Percentiles rank a stretch among this genome's conserved stretches.
These are phyloP conservation scores for Cerceris ruficornis DNA, from an alignment of 2,888 invertebrate species.

Conservation along the genomic window DNA sequence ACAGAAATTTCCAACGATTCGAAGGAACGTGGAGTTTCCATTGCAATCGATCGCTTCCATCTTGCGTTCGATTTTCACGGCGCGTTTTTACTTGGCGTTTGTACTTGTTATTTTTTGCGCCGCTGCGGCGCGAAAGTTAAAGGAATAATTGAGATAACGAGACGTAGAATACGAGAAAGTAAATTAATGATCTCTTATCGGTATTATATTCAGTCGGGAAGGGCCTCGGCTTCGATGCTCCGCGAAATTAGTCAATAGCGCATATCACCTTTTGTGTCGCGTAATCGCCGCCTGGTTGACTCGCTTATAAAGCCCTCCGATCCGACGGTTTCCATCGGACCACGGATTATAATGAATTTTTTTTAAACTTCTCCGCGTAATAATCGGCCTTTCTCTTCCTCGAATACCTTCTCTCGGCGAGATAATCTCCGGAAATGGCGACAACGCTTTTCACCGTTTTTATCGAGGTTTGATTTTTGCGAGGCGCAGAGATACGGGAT, in stretches of 20 bases:
- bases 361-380: slow-evolving; percentile 19
- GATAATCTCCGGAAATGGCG: slow-evolving; percentile 11
- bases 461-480: too few species aligned
- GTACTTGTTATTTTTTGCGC: slow-evolving; percentile 3
- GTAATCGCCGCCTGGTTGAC: slow-evolving; percentile 54
- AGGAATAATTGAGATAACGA: slow-evolving; percentile 59
- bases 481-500: too few species aligned
- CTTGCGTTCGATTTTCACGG: slow-evolving; percentile 9
- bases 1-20: too few species aligned
- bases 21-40: too few species aligned
- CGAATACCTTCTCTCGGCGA: slow-evolving; percentile 1
- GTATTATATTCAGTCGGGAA: slow-evolving; percentile 45
- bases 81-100: slow-evolving; percentile 32
- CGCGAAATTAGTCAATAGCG: slow-evolving; percentile 61
- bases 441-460: neutral
- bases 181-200: slow-evolving; percentile 64
- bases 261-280: slow-evolving; percentile 41
- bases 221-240: slow-evolving; percentile 25
- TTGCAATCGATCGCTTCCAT: too few species aligned
- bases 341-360: slow-evolving; percentile 46
- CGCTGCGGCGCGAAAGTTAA: slow-evolving; percentile 1
- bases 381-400: slow-evolving; percentile 1
- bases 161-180: slow-evolving; percentile 50
- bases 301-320: slow-evolving; percentile 56
- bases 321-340: slow-evolving; percentile 5